These are phyloP conservation scores for Oxystoma pomonae DNA, from an alignment of 2,888 invertebrate genomes.

Conservation along the genomic window DNA sequence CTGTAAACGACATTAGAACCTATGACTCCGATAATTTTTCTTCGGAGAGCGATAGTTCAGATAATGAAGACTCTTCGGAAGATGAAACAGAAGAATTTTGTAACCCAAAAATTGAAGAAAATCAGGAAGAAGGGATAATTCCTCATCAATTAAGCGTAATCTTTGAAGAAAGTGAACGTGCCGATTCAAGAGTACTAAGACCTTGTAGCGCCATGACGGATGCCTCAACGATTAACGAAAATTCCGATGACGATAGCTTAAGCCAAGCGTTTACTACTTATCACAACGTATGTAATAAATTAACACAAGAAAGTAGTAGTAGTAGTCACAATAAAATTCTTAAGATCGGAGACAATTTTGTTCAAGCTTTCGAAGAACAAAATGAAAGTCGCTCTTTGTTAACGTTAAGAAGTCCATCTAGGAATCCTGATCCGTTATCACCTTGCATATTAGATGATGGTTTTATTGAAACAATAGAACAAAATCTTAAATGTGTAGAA, in stretches of 20 bases:
- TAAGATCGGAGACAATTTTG: neutral
- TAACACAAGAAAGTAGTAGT: neutral
- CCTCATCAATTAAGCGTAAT: slow-evolving; percentile 57
- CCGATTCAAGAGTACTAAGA: slow-evolving; percentile 39
- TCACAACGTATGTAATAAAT: slow-evolving; percentile 13
- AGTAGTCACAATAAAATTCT: neutral
- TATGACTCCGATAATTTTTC: slow-evolving; percentile 39
- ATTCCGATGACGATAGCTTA: slow-evolving; percentile 42
- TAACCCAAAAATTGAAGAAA: slow-evolving; percentile 29
- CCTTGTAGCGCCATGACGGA: slow-evolving; percentile 41
- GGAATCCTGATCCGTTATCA: neutral
- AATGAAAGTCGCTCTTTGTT: neutral
- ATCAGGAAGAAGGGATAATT: slow-evolving; percentile 37
- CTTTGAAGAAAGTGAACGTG: slow-evolving; percentile 56
- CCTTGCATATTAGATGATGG: neutral
- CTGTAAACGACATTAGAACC: slow-evolving; percentile 52
- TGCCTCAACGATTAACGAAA: slow-evolving; percentile 39
- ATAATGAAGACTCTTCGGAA: slow-evolving; percentile 41
- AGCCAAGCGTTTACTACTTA: slow-evolving; percentile 23
- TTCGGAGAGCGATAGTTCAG: slow-evolving; percentile 28
- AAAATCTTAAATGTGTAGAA: neutral
- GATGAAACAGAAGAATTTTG: slow-evolving; percentile 36
- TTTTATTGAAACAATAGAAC: neutral
- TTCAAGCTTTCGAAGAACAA: neutral
- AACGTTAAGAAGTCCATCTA: neutral